Percentiles rank a stretch among this genome's conserved stretches.
phyloP scores from a whole-genome alignment of 2,113 vertebrate species.

The Oreochromis spilurus region DNA sequence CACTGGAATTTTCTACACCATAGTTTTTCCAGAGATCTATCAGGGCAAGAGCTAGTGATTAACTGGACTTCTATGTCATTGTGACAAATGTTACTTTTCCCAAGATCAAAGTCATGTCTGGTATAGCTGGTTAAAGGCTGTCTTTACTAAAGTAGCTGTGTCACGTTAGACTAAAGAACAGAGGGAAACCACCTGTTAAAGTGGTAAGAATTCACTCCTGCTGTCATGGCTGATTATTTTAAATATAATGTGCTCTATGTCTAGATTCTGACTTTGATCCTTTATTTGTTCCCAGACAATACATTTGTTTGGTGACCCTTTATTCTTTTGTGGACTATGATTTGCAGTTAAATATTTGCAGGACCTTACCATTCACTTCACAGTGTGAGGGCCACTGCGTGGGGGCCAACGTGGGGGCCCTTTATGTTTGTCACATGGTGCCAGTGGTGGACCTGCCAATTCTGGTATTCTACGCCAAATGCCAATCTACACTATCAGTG shows the following conservation, averaged over 20 bases:
- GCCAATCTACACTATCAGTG: background rate
- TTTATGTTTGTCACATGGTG: background rate
- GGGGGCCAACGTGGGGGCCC: background rate
- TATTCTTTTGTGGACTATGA: background rate
- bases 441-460: background rate
- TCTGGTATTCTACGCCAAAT: background rate
- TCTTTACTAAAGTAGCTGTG: constrained; percentile 3
- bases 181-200: background rate
- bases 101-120: constrained; percentile 30
- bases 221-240: background rate
- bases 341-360: background rate
- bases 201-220: background rate
- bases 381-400: background rate
- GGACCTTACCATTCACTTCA: background rate
- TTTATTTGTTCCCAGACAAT: background rate
- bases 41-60: background rate
- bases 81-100: constrained; percentile 17
- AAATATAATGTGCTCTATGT: background rate
- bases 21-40: background rate
- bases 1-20: background rate
- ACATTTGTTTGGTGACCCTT: background rate
- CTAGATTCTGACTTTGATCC: background rate
- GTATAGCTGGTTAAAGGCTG: background rate
- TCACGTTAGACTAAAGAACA: background rate
- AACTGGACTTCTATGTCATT: background rate